phyloP scores from a whole-genome alignment of 2,888 invertebrate species.

The Pollenia labialis region DNA sequence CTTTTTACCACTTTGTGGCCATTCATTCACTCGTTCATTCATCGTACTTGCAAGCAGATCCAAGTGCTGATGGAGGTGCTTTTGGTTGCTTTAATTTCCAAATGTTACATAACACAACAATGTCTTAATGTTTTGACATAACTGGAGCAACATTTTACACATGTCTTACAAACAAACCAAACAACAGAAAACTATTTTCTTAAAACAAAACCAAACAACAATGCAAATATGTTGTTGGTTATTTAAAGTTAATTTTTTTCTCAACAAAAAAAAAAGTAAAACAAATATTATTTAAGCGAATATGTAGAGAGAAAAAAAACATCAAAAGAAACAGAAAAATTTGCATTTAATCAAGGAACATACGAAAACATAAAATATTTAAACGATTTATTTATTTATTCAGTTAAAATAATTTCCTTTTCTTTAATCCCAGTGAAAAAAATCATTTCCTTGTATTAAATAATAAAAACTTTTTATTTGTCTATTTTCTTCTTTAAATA shows the following conservation, averaged over 20 bases:
- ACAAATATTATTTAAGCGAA: conserved; percentile 30
- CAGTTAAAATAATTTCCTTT: conserved; percentile 59
- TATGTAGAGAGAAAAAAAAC: neutral
- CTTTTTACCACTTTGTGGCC: conserved; percentile 21
- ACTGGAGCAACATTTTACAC: conserved; percentile 72
- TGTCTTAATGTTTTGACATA: conserved; percentile 73
- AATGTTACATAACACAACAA: conserved; percentile 69
- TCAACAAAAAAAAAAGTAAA: neutral
- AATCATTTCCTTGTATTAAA: conserved; percentile 64
- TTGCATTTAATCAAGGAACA: conserved; percentile 63
- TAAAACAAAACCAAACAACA: conserved; percentile 53
- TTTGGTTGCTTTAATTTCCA: conserved; percentile 19
- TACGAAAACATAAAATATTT: conserved; percentile 33
- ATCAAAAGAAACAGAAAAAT: conserved; percentile 60
- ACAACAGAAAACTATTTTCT: conserved; percentile 62
- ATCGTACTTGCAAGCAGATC: neutral
- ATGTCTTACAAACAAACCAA: conserved; percentile 60
- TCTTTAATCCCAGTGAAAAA: neutral
- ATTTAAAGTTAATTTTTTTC: neutral
- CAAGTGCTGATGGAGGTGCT: neutral
- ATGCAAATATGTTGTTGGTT: conserved; percentile 39
- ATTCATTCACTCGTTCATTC: neutral
- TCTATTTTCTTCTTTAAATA: neutral
- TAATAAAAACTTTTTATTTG: conserved; percentile 37
- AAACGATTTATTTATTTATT: conserved; percentile 56